These are phyloP conservation scores for Melanargia galathea DNA, from an alignment of 2,888 invertebrate genomes.

Conservation along the genomic window DNA sequence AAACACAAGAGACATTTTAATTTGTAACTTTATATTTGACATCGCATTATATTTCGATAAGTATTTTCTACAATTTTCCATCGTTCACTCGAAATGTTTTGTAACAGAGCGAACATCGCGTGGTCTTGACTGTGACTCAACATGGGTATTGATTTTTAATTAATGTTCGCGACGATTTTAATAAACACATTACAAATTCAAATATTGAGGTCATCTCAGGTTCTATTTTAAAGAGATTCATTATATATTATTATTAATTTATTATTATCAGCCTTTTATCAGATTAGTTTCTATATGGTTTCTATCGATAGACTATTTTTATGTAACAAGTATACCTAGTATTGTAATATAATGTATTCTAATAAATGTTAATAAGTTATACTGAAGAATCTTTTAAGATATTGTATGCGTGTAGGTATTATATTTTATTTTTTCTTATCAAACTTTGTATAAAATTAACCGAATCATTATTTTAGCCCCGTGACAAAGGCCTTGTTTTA, in stretches of 20 bases:
- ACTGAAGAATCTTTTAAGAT: too few species aligned
- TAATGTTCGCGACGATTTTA: conserved; percentile 36
- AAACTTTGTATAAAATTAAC: too few species aligned
- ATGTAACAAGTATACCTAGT: not conserved
- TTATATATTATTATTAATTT: too few species aligned
- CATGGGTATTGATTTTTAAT: conserved; percentile 45
- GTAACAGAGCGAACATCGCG: conserved; percentile 22
- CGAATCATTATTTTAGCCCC: too few species aligned
- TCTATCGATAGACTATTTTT: not conserved
- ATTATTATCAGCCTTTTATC: not conserved
- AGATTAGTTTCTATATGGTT: not conserved
- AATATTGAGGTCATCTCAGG: conserved; percentile 37
- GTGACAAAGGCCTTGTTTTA: too few species aligned
- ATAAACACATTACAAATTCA: conserved; percentile 37
- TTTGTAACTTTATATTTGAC: not conserved
- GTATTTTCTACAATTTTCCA: conserved; percentile 2
- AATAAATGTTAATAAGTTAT: too few species aligned
- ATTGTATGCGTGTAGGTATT: too few species aligned
- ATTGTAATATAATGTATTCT: too few species aligned
- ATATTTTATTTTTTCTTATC: too few species aligned
- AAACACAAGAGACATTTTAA: not conserved
- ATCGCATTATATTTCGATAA: not conserved
- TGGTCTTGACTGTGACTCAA: conserved; percentile 23
- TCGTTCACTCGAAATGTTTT: conserved; percentile 18
- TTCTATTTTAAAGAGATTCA: conserved; percentile 27